Base-by-base conservation (phyloP, 2,888 invertebrate species). In the Synanthedon myopaeformis region DNA sequence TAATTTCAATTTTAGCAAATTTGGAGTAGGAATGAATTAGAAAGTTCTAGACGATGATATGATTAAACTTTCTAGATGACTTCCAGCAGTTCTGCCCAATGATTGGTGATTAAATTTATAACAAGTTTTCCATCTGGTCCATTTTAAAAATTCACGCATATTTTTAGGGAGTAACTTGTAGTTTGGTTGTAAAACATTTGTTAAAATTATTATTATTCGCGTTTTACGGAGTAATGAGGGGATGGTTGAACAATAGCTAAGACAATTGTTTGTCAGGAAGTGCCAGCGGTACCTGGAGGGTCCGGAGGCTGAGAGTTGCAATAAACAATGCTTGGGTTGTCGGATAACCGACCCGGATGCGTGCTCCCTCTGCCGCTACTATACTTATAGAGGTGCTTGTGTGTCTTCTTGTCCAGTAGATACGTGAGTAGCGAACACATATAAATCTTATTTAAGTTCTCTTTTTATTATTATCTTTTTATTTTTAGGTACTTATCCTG, bases 301-400 rank as follows among this genome's bases (percentile, higher is more conserved):
- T 0, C 72, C 75, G 0, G 79, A 83, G 42, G 80, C 76, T n/a
- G 73, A 76, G 17, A 60, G 65, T 51, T 97, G 97, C 68, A 91
- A 94, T 71, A 70, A 82, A 1, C 89, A 94, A 69, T 97, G 97
- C 71, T 74, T 96, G 5, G 95, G 94, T 1, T 96, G 96, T 41
- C 96, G 96, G 61, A 76, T 89, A 50, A 70, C 80, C 3, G 72
- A 89, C 49, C 73, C 82, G 0, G 64, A 74, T 13, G 69, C 78
- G 17, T 97, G 97, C 70, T 83, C 89, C 45, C 90, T 92, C 0
- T 97, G 97, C 69, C 89, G 89, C 51, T 72, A 90, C 59, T 89
- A 80, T 50, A 86, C 82, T 4, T 74, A 90, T 70, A 76, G 89
- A 49, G 89, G 89, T 0, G 75, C 67, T 48, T 94, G 94, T 67